Evolutionary conservation across 2,797 vertebrate genomes (phyloP).

Genomic region (Premnoplex brunnescens): DNA sequence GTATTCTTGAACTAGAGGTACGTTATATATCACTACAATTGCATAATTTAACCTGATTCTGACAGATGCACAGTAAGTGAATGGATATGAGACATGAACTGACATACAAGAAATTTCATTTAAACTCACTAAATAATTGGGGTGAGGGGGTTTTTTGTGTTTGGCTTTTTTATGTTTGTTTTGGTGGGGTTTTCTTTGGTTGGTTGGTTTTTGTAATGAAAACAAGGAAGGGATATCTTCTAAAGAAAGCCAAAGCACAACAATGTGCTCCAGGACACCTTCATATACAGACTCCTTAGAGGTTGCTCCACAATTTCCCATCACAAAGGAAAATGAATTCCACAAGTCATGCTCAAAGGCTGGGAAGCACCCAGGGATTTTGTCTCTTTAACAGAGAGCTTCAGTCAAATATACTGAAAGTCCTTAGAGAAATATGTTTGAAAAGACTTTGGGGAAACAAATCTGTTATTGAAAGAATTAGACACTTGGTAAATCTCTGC

Average conservation of each 20-base stretch:
- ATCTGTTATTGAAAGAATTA: not conserved
- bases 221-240: not conserved
- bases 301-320: not conserved
- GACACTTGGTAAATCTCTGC: not conserved
- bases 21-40: not conserved
- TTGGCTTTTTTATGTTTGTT: no score
- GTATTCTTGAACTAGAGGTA: not conserved
- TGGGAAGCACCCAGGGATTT: not conserved
- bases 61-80: not conserved
- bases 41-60: not conserved
- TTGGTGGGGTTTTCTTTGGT: no score
- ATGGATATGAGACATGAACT: not conserved
- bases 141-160: rapidly evolving
- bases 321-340: not conserved
- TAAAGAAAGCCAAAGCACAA: not conserved
- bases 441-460: not conserved
- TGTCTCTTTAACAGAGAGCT: not conserved
- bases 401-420: not conserved
- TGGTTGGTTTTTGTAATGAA: not conserved
- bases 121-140: not conserved
- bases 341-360: not conserved
- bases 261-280: not conserved
- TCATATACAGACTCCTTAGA: not conserved
- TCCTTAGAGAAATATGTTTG: not conserved
- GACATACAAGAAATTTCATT: not conserved